Conservation (phyloP, 2,888 invertebrate genomes). For the Hypolimnas misippus region DNA sequence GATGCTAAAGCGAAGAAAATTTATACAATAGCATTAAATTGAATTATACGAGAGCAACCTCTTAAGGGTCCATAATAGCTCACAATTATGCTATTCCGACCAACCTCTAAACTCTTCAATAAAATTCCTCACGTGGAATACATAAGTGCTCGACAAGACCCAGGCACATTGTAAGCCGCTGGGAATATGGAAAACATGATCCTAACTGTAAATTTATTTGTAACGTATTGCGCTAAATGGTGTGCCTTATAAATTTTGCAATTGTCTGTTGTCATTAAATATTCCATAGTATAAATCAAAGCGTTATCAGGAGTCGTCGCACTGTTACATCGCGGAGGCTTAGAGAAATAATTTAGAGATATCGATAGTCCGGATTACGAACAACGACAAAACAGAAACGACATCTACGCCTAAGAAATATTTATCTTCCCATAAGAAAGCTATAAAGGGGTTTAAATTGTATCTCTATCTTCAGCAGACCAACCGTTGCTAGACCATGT, state of each 20-base stretch:
- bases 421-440: constrained; percentile 43
- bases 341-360: constrained; percentile 74
- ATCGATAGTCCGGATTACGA: constrained; percentile 64
- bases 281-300: constrained; percentile 80
- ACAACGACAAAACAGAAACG: constrained; percentile 51
- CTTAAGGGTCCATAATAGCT: constrained; percentile 36
- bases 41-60: constrained; percentile 41
- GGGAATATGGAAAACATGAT: constrained; percentile 69
- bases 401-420: constrained; percentile 46
- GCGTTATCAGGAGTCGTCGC: constrained; percentile 72
- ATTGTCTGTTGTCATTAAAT: constrained; percentile 81
- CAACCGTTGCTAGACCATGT: constrained; percentile 31
- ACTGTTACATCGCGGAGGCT: constrained; percentile 69
- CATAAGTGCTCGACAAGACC: constrained; percentile 63
- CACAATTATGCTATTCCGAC: constrained; percentile 41
- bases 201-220: constrained; percentile 76
- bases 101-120: constrained; percentile 40
- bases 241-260: constrained; percentile 76
- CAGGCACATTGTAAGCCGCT: constrained; percentile 60
- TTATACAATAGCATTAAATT: constrained; percentile 40
- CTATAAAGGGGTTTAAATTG: constrained; percentile 41
- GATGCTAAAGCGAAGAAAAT: constrained; percentile 36
- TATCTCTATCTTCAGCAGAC: constrained; percentile 35
- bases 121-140: constrained; percentile 58
- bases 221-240: constrained; percentile 67